Base-by-base conservation (phyloP, 1,140 invertebrate species). In the Eurosta solidaginis region DNA sequence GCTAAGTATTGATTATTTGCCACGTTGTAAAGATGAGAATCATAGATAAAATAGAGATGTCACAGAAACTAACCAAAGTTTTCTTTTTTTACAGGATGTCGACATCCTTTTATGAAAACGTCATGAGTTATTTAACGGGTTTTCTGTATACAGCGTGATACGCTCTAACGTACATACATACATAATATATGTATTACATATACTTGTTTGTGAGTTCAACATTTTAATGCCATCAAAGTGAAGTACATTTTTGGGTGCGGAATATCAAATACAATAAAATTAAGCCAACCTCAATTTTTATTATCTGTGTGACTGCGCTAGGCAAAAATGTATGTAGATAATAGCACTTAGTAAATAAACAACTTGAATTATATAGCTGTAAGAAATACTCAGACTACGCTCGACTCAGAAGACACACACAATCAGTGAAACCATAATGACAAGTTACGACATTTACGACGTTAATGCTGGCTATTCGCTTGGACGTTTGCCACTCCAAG, bases 291-390 rank as follows among this genome's bases (percentile, higher is more conserved):
- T 12, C 20, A 3, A 25, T 59, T 59, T 27, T 59, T 29, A 59
- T 36, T 59, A 59, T 59, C 54, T 17, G 54, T 59, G 54, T 59
- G 54, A 33, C 54, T 59, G 54, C 54, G 54, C 33, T 22, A 59
- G 54, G 29, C 54, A 59, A 59, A 59, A 59, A 33, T 59, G n/a
- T n/a, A 59, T 59, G 54, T 25, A 59, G 54, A 59, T 59, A 59
- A 59, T 25, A 27, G 12, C 17, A 33, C n/a, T 29, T 59, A 17
- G 9, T 49, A 49, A 49, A 49, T 49, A 49, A 7, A 36, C 12
- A 27, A 54, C 22, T 54, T 54, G 22, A 54, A 10, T 54, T 54
- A 54, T 20, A 20, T 12, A 54, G 12, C 27, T n/a, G n/a, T n/a
- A n/a, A n/a, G n/a, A n/a, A n/a, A n/a, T 20, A 25, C 50, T 27